phyloP scores from a whole-genome alignment of 2,888 invertebrate species.

The Megalurothrips usitatus region DNA sequence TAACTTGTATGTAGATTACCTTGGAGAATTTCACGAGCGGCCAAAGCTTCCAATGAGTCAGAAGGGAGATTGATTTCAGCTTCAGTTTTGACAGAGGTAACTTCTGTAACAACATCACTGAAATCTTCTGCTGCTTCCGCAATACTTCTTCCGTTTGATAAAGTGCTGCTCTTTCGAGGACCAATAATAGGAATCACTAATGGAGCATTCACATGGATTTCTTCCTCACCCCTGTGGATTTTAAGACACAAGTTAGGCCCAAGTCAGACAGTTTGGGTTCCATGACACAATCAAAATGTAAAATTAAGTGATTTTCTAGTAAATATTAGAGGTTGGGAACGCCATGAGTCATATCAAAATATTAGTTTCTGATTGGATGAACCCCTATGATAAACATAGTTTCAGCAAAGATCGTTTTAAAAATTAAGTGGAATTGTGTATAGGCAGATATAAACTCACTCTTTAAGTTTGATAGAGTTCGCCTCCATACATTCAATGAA shows the following conservation, averaged over 20 bases:
- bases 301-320: neutral
- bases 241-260: neutral
- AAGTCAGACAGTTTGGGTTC: neutral
- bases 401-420: neutral
- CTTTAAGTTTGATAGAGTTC: slow-evolving; percentile 68
- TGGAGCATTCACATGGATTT: slow-evolving; percentile 52
- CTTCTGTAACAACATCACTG: slow-evolving; percentile 51
- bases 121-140: slow-evolving; percentile 52
- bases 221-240: slow-evolving; percentile 50
- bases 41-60: neutral
- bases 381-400: slow-evolving; percentile 2
- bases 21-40: neutral
- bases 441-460: slow-evolving; percentile 53
- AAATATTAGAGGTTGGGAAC: neutral
- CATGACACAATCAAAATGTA: neutral
- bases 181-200: slow-evolving; percentile 64
- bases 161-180: slow-evolving; percentile 48
- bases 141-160: slow-evolving; percentile 46
- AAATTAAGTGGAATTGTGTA: slow-evolving; percentile 31
- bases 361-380: neutral
- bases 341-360: neutral
- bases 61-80: slow-evolving; percentile 41
- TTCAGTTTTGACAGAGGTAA: slow-evolving; percentile 41
- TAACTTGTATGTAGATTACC: neutral
- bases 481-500: slow-evolving; percentile 74